Conservation (phyloP, 2,888 invertebrate genomes). For the Caenorhabditis afra region DNA sequence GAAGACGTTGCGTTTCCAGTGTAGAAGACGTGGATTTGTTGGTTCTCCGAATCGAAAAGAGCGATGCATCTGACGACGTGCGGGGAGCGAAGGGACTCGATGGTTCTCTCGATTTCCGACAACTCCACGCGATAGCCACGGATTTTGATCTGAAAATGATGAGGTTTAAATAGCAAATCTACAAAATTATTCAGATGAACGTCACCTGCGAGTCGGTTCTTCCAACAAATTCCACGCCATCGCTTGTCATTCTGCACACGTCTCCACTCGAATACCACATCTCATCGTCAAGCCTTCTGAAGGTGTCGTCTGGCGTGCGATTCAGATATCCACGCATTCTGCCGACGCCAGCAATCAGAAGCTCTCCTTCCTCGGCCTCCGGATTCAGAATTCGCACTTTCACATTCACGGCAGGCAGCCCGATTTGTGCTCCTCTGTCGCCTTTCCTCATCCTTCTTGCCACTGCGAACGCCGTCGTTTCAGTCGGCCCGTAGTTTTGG, state of each 20-base stretch:
- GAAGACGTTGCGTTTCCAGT: too few relatives aligned
- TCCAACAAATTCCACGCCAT: constrained; percentile 72
- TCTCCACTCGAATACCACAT: constrained; percentile 76
- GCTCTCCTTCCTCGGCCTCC: constrained; percentile 11
- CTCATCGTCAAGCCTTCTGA: constrained; percentile 29
- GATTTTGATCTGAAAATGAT: constrained; percentile 69
- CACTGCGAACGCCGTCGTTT: constrained; percentile 75
- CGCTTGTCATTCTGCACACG: constrained; percentile 55
- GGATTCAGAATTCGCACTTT: constrained; percentile 8
- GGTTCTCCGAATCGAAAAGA: constrained; percentile 57
- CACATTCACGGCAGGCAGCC: constrained; percentile 66
- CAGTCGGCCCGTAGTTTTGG: constrained; percentile 79
- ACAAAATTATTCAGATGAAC: not conserved
- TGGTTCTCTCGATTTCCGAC: constrained; percentile 72
- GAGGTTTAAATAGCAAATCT: not conserved
- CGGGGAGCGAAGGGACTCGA: too few relatives aligned
- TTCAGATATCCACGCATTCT: constrained; percentile 75
- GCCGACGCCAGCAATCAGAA: constrained; percentile 67
- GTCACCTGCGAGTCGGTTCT: constrained; percentile 73
- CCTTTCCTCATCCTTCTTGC: constrained; percentile 61
- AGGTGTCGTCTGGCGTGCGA: constrained; percentile 39
- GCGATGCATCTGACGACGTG: constrained; percentile 57
- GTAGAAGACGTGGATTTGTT: constrained; percentile 66
- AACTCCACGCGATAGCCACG: constrained; percentile 77
- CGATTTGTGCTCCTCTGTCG: constrained; percentile 70